phyloP scores from a whole-genome alignment of 2,888 invertebrate genomes.

The Euphydryas editha region DNA sequence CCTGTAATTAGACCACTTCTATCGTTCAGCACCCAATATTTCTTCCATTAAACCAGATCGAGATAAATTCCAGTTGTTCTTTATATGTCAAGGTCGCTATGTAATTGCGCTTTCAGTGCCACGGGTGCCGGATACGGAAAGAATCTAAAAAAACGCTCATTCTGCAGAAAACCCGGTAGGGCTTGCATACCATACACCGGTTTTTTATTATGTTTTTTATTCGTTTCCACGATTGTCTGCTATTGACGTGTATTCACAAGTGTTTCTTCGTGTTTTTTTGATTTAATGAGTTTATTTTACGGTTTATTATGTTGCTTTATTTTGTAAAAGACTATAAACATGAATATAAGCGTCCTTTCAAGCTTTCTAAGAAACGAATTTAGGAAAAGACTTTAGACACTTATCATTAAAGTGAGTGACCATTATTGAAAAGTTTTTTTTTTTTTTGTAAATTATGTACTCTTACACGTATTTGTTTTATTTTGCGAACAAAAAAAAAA shows the following conservation, averaged over 20 bases:
- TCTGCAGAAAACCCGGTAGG: conserved; percentile 11
- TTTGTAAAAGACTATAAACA: too few relatives aligned
- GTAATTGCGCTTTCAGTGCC: conserved; percentile 31
- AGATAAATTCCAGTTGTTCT: conserved; percentile 16
- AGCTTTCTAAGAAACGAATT: too few relatives aligned
- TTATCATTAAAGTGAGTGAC: too few relatives aligned
- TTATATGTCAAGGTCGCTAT: conserved; percentile 29
- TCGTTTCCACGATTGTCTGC: conserved; percentile 1
- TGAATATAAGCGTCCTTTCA: too few relatives aligned
- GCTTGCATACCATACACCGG: conserved; percentile 13
- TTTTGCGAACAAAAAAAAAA: too few relatives aligned
- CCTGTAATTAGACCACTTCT: conserved; percentile 1
- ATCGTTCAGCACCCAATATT: conserved; percentile 12
- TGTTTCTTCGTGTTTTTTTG: not conserved
- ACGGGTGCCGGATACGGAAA: conserved; percentile 26
- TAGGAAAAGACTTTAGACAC: too few relatives aligned
- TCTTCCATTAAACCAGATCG: conserved; percentile 22
- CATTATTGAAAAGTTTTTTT: too few relatives aligned
- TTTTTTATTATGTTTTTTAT: not conserved
- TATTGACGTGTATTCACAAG: conserved; percentile 9
- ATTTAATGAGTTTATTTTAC: not conserved
- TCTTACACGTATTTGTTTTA: too few relatives aligned
- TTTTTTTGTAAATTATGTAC: too few relatives aligned
- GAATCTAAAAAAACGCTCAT: conserved; percentile 26
- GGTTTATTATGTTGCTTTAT: too few relatives aligned